Conservation (phyloP, 2,113 vertebrate species). For the Anolis carolinensis region DNA sequence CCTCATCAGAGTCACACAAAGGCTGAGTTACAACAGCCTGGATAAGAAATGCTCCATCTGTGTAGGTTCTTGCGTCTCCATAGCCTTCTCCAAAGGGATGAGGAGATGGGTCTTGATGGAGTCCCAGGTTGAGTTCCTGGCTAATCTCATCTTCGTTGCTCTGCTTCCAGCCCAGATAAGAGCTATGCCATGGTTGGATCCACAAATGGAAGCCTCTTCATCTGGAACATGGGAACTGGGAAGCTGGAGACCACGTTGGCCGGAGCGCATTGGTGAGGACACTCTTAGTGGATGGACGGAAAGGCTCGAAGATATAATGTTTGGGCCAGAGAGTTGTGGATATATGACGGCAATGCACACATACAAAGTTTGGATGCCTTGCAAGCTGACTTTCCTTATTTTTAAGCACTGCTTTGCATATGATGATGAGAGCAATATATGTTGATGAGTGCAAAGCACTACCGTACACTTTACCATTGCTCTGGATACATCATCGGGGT, state of each 20-base stretch:
- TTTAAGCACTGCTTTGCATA: neutral
- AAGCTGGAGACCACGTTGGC: constrained; percentile 78
- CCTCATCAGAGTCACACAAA: too few relatives aligned
- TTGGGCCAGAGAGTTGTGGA: too few relatives aligned
- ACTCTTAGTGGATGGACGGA: too few relatives aligned
- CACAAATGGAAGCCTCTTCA: constrained; percentile 81
- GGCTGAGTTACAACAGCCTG: too few relatives aligned
- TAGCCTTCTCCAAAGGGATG: too few relatives aligned
- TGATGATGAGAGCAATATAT: too few relatives aligned
- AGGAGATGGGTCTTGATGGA: too few relatives aligned
- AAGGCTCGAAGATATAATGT: too few relatives aligned
- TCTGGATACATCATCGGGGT: too few relatives aligned
- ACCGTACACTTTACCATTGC: neutral
- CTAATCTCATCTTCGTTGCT: neutral
- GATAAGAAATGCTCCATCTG: too few relatives aligned
- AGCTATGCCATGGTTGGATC: constrained; percentile 82
- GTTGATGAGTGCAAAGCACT: neutral
- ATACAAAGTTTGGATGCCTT: neutral
- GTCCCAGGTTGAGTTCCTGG: neutral
- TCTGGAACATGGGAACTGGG: constrained; percentile 82
- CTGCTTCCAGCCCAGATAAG: constrained; percentile 79
- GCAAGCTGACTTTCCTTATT: neutral
- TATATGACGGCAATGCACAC: too few relatives aligned
- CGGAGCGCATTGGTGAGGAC: constrained; percentile 80
- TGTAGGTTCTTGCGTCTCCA: too few relatives aligned